These are phyloP conservation scores for Sceloporus undulatus DNA, from an alignment of 2,113 vertebrate species.

Conservation along the genomic window DNA sequence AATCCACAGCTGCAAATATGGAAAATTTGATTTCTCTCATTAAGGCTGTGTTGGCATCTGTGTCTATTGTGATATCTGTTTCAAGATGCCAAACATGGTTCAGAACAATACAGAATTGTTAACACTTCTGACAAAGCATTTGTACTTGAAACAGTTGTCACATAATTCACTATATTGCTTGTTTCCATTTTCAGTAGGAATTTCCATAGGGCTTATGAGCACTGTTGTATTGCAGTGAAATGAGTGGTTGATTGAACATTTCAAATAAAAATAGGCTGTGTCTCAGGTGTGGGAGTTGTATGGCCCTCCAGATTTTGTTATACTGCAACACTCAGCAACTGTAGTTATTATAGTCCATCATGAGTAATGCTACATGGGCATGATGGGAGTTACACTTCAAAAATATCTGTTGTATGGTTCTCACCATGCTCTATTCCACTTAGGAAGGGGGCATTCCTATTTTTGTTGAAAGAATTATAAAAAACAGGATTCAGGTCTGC, in stretches of 20 bases:
- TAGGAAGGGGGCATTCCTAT: no score
- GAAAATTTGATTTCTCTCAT: not conserved
- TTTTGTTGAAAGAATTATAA: not conserved
- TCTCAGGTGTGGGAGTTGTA: not conserved
- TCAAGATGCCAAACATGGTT: not conserved
- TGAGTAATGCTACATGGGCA: no score
- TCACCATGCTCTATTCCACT: no score
- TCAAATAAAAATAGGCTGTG: not conserved
- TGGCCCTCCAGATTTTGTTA: no score
- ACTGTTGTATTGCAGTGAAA: not conserved
- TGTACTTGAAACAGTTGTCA: not conserved
- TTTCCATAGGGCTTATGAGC: not conserved
- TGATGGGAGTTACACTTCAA: no score
- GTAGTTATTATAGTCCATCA: no score
- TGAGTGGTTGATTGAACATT: not conserved
- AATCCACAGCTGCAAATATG: not conserved
- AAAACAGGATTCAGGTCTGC: not conserved
- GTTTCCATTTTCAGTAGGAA: not conserved
- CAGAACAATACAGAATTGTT: not conserved
- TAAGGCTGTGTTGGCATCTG: not conserved
- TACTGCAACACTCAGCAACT: no score
- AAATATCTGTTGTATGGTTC: no score
- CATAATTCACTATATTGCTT: not conserved
- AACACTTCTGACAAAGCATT: not conserved
- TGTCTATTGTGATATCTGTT: not conserved